Evolutionary conservation across 2,888 invertebrate genomes (phyloP), one percentile per base, ranked within the genome.

Genomic region (Deladenus siricidicola): DNA sequence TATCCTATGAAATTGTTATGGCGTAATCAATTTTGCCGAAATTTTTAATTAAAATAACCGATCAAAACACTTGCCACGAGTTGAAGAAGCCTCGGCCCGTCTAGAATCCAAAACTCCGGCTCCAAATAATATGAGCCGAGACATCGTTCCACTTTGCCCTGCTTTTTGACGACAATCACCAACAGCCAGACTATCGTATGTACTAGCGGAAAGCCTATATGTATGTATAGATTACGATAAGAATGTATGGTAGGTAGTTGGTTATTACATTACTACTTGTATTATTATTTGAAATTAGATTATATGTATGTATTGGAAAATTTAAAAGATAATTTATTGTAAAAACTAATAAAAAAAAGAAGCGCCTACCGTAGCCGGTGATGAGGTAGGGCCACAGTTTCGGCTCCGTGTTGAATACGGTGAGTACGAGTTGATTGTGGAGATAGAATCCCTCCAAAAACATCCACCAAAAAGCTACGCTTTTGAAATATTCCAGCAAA

Each of bases 401-500:
- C 1, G 82, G 81, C 58, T 80, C 80, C 23, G 79, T 76, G 19
- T 79, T 79, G 73, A 84, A 83, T 17, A 84, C 83, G 58, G 85
- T 84, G 19, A 90, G 88, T 1, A 82, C 82, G 44, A 83, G 78
- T 43, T 90, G 86, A 80, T 89, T 86, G 80, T 92, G 88, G 26
- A 94, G 82, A 78, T 89, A 90, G 17, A 90, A 83, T 0, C 92
- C 93, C 80, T 94, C 93, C 56, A 92, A 87, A 74, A 93, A 88
- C 90, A 93, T 93, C 92, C 94, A 94, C 85, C 88, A 87, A 78
- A 91, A 93, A 85, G 89, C 89, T 0, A 89, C 88, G 0, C 89
- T 88, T 65, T 88, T 86, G 0, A 88, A 86, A 78, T 90, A 93
- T 78, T 94, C 94, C 67, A 93, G 80, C 1, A 90, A 80, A 0